Base-by-base conservation (phyloP, 1,140 invertebrate genomes). In the Cydia pomonella region DNA sequence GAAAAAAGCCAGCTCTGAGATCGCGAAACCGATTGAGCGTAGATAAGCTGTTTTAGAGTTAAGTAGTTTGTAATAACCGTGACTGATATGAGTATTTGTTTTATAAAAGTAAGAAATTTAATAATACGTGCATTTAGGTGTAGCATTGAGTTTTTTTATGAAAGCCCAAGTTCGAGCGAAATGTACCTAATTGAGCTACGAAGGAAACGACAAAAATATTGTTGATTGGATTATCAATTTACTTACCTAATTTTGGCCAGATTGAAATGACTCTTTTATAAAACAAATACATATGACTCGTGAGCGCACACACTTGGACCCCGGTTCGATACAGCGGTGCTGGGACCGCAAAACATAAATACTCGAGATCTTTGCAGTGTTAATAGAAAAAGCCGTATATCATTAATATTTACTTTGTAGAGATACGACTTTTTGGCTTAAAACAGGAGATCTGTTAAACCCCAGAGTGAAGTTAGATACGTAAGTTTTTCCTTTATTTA, bases 11-110 rank as follows among this genome's bases (percentile, higher is more conserved):
- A 82, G 50, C 59, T 76, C 78, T 25, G 86, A 90, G 62, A 79
- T 88, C 33, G 47, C 77, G 1, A 89, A 89, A 73, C 84, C 88
- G 0, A 77, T 87, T 38, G 86, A 89, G 79, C 88, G 84, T 78
- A 82, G 77, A 77, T 86, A 83, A 59, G 71, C 73, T 21, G 66
- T 47, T 18, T 0, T 59, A 23, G 12, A 9, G 53, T 59, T 59
- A 23, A n/a, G 18, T 59, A 59, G 53, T 59, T 59, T 59, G 50
- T 59, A 59, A 59, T 18, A 21, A n/a, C 6, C 16, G 47, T n/a
- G 47, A 10, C 27, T 74, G 44, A 47, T n/a, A 62, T 9, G 47
- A 64, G 18, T 47, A 27, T 63, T 64, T 59, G 21, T 21, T 59
- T 59, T 59, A 59, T 59, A 59, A 59, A 59, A 23, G 16, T 59